Evolutionary conservation across 2,888 invertebrate genomes (phyloP).

Genomic region (Coelopa pilipes): DNA sequence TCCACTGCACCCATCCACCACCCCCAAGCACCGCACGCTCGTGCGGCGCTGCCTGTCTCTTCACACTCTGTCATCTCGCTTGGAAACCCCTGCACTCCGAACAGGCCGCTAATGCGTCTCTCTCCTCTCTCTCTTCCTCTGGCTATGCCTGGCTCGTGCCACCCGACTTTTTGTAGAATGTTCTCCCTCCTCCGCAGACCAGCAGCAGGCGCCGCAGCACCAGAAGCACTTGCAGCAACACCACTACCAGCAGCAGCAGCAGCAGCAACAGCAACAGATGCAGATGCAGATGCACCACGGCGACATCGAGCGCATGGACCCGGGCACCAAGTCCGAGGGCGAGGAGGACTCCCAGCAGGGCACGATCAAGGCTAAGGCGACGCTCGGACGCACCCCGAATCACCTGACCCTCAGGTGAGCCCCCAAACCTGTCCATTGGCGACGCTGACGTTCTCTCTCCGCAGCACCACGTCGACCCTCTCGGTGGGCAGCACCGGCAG

Average conservation of each 20-base stretch:
- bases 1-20: not conserved
- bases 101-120: constrained; percentile 3
- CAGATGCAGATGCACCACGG: constrained; percentile 65
- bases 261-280: constrained; percentile 55
- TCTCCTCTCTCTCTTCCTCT: constrained; percentile 11
- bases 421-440: no score
- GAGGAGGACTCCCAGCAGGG: constrained; percentile 81
- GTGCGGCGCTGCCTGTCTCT: not conserved
- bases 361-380: constrained; percentile 73
- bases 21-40: not conserved
- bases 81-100: constrained; percentile 11
- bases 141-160: not conserved
- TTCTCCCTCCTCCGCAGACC: constrained; percentile 59
- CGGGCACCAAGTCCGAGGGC: constrained; percentile 86
- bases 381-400: constrained; percentile 91
- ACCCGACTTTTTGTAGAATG: not conserved
- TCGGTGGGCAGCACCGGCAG: constrained; percentile 94
- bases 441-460: constrained; percentile 29
- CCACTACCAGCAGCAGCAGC: constrained; percentile 55
- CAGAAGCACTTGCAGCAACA: constrained; percentile 55
- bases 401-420: constrained; percentile 85
- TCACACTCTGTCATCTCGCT: not conserved
- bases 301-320: constrained; percentile 72
- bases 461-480: constrained; percentile 91
- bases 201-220: constrained; percentile 51